Evolutionary conservation across 2,888 invertebrate species (phyloP), one percentile per base, ranked within the genome.

Genomic region (Anthophora plumipes): DNA sequence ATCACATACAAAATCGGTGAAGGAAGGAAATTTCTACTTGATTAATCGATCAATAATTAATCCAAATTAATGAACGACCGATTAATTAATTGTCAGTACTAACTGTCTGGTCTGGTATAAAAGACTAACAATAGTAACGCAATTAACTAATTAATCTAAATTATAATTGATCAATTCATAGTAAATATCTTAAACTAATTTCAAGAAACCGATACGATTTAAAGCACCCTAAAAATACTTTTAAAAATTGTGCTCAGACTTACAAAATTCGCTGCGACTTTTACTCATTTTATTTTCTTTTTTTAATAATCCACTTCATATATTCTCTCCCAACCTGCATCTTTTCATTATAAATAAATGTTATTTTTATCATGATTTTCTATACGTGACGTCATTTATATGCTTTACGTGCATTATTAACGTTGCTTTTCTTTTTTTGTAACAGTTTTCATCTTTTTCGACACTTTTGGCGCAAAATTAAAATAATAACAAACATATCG

Each of bases 91-190:
- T n/a, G 61, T 20, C 22, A 41, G 22, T 31, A 80, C 82, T 82
- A 80, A 54, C 8, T 80, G 76, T 52, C 5, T 17, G n/a, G 71
- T 82, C 80, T 80, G 64, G 37, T 22, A n/a, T 4, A 20, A 61
- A 71, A 82, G 82, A 82, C 76, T 17, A 17, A 61, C 82, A 80
- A 63, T 68, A 82, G 80, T 71, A n/a, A 72, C 61, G 17, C 46
- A 14, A 57, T 63, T 64, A 55, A 66, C 5, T 61, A 71, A 74
- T 74, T 55, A 61, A 67, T 75, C 43, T 52, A 60, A 57, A 76
- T 22, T 41, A 14, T 20, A 67, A 71, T 71, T 46, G 43, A 79
- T 31, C 69, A 59, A 70, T 77, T 54, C n/a, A 31, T 11, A 37
- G 54, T 22, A 12, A 70, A 72, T 57, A 52, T 11, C 46, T 63